phyloP scores from a whole-genome alignment of 2,113 vertebrate genomes.

The Athene cunicularia region DNA sequence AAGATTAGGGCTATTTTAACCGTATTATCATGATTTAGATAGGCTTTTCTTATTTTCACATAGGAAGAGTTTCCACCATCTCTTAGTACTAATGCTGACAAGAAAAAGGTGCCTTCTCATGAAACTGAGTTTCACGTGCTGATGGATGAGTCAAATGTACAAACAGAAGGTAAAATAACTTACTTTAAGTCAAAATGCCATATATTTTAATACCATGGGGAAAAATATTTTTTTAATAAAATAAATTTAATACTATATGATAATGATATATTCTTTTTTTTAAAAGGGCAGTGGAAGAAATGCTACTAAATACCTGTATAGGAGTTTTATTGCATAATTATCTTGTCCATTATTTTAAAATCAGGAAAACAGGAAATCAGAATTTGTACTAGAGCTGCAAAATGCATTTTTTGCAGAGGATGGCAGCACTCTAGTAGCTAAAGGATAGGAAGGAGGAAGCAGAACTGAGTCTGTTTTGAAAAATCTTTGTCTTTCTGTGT shows the following conservation, averaged over 20 bases:
- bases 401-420: not conserved
- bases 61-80: conserved; percentile 5
- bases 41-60: not conserved
- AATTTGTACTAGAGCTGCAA: not conserved
- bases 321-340: not conserved
- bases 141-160: not conserved
- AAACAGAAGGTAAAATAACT: conserved; percentile 60
- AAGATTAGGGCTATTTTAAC: not conserved
- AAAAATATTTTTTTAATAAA: not conserved
- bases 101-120: not conserved
- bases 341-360: not conserved
- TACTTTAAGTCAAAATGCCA: not conserved
- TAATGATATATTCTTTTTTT: not conserved
- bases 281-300: not conserved
- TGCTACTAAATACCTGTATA: not conserved
- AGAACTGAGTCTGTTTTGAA: not conserved
- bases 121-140: not conserved
- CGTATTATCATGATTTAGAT: not conserved
- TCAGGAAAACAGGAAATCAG: not conserved
- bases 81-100: not conserved
- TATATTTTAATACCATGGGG: not conserved
- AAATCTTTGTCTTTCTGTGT: not conserved
- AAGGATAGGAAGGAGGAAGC: not conserved
- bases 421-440: not conserved
- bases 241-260: not conserved